These are phyloP conservation scores for Corvus moneduloides DNA, from an alignment of 2,113 vertebrate genomes.

Conservation along the genomic window DNA sequence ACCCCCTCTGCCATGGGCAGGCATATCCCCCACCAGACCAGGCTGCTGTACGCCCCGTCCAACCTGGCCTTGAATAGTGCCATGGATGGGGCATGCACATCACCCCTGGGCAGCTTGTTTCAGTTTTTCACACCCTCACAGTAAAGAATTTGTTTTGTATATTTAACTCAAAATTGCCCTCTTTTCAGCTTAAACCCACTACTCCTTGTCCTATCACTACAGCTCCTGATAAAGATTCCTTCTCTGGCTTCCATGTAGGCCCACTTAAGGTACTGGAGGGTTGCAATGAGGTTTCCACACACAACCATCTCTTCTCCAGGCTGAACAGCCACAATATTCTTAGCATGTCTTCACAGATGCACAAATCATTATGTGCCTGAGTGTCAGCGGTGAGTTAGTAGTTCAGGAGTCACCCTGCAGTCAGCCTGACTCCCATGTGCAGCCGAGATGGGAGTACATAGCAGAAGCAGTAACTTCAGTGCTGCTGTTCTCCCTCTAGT, in stretches of 20 bases:
- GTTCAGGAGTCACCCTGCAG: not conserved
- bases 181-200: not conserved
- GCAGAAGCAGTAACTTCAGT: not conserved
- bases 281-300: not conserved
- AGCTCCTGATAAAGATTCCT: not conserved
- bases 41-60: fast-evolving
- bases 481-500: not conserved
- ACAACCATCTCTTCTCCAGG: not conserved
- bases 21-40: too few species aligned
- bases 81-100: fast-evolving
- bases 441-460: fast-evolving
- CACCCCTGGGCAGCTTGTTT: fast-evolving
- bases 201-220: not conserved
- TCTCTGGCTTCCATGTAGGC: not conserved
- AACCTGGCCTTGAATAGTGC: fast-evolving
- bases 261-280: not conserved
- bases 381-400: not conserved
- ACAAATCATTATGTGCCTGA: too few species aligned
- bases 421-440: fast-evolving
- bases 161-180: not conserved
- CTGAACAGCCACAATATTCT: not conserved
- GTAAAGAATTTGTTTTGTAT: too few species aligned
- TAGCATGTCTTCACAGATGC: not conserved
- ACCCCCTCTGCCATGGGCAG: fast-evolving
- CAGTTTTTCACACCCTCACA: not conserved